These are phyloP conservation scores for Mythimna impura DNA, from an alignment of 2,888 invertebrate genomes.

Conservation along the genomic window DNA sequence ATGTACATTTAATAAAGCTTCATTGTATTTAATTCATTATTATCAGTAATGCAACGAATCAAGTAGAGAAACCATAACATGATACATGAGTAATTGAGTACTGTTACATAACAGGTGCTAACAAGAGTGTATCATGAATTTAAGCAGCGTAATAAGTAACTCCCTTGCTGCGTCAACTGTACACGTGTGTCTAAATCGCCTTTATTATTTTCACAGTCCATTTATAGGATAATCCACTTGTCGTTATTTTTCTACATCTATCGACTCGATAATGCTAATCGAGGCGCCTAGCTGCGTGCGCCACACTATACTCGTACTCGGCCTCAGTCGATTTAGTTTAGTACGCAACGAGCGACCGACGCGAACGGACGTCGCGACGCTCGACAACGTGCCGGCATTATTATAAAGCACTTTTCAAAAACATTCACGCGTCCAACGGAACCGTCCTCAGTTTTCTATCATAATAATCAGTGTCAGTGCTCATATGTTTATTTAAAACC, in stretches of 20 bases:
- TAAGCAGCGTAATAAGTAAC: conserved; percentile 9
- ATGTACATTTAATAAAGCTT: neutral
- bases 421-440: conserved; percentile 78
- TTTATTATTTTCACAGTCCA: conserved; percentile 44
- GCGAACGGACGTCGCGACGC: conserved; percentile 74
- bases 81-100: conserved; percentile 4
- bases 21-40: neutral
- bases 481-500: conserved; percentile 60
- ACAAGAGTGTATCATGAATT: conserved; percentile 13
- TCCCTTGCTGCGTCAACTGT: conserved; percentile 18
- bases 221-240: conserved; percentile 62
- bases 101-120: conserved; percentile 6
- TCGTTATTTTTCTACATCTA: conserved; percentile 68
- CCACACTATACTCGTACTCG: conserved; percentile 79
- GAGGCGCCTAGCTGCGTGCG: conserved; percentile 80
- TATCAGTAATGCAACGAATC: neutral
- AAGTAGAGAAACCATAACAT: neutral
- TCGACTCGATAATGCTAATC: conserved; percentile 82
- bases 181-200: conserved; percentile 40
- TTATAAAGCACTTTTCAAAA: conserved; percentile 72
- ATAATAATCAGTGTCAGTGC: conserved; percentile 72
- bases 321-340: conserved; percentile 77
- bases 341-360: conserved; percentile 81
- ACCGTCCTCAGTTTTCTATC: conserved; percentile 81
- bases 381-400: conserved; percentile 73